Evolutionary conservation across 2,797 vertebrate species (phyloP).

Genomic region (Knipowitschia caucasica): DNA sequence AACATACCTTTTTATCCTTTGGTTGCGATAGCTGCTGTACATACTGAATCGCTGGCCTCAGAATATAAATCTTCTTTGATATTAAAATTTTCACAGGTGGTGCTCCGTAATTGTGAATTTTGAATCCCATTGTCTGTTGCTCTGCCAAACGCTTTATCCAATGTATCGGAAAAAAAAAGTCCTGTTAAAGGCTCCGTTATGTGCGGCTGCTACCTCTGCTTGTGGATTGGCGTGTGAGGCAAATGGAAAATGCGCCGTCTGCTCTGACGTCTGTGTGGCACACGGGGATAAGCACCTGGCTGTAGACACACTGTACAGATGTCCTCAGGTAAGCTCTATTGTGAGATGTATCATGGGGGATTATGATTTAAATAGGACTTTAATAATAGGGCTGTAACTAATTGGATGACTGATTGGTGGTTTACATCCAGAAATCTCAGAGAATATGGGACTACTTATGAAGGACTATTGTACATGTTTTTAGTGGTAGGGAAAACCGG

Average conservation of each 20-base stretch:
- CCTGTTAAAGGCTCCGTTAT: background rate
- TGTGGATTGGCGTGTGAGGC: slow-evolving; percentile 52
- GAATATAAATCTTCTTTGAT: slow-evolving; percentile 72
- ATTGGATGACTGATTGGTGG: too few species aligned
- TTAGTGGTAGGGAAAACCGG: too few species aligned
- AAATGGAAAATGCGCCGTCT: slow-evolving; percentile 57
- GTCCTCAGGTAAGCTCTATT: slow-evolving; percentile 21
- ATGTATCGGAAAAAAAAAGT: slow-evolving; percentile 3
- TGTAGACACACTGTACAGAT: slow-evolving; percentile 30
- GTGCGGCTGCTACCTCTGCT: slow-evolving; percentile 5
- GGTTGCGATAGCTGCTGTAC: slow-evolving; percentile 60
- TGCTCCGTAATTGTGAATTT: slow-evolving; percentile 46
- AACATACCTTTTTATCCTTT: slow-evolving; percentile 73
- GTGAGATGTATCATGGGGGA: slow-evolving; percentile 8
- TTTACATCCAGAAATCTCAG: too few species aligned
- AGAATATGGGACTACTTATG: too few species aligned
- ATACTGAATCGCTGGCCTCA: slow-evolving; percentile 65
- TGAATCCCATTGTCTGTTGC: slow-evolving; percentile 56
- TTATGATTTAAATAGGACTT: slow-evolving; percentile 5
- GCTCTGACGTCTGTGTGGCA: slow-evolving; percentile 45
- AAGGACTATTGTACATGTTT: too few species aligned
- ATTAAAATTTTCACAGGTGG: slow-evolving; percentile 59
- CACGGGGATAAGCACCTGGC: slow-evolving; percentile 38
- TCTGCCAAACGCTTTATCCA: slow-evolving; percentile 7
- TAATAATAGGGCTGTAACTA: too few species aligned